Conservation (phyloP, 92 coral and sea anemone genomes). For the Palythoa caribaeorum region DNA sequence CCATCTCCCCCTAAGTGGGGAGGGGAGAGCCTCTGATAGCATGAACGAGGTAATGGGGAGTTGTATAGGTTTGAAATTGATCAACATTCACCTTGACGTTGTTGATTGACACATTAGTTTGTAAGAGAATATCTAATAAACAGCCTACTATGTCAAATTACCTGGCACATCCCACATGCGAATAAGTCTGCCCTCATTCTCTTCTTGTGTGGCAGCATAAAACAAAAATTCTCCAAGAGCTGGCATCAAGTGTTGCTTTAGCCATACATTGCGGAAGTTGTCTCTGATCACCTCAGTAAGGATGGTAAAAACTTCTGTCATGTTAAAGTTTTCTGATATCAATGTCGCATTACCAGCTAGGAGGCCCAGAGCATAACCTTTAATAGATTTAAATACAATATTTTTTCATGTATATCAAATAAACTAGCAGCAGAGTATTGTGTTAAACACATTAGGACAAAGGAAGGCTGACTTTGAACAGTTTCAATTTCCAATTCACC, state of each 20-base stretch:
- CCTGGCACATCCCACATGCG: conserved; percentile 97
- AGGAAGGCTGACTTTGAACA: no score
- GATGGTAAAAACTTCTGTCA: conserved; percentile 90
- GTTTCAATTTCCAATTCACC: no score
- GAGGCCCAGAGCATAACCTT: conserved; percentile 85
- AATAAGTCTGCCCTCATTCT: conserved; percentile 78
- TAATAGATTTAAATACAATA: not conserved
- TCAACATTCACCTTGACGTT: no score
- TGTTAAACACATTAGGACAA: not conserved
- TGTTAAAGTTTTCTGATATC: conserved; percentile 94
- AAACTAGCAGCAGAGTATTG: not conserved
- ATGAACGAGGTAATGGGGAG: no score
- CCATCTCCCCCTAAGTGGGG: no score
- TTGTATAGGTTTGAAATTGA: no score
- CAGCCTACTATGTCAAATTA: not conserved
- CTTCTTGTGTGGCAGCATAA: conserved; percentile 99
- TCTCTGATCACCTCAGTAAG: conserved; percentile 95
- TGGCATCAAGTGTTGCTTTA: conserved; percentile 92
- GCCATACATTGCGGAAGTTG: conserved; percentile 90
- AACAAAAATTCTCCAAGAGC: conserved; percentile 97
- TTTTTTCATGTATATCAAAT: not conserved
- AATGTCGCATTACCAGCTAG: conserved; percentile 96
- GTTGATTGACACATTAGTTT: no score
- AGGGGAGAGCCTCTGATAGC: no score
- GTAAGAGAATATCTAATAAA: no score